Evolutionary conservation across 1,140 invertebrate species (phyloP).

Genomic region (Meloidogyne exigua): DNA sequence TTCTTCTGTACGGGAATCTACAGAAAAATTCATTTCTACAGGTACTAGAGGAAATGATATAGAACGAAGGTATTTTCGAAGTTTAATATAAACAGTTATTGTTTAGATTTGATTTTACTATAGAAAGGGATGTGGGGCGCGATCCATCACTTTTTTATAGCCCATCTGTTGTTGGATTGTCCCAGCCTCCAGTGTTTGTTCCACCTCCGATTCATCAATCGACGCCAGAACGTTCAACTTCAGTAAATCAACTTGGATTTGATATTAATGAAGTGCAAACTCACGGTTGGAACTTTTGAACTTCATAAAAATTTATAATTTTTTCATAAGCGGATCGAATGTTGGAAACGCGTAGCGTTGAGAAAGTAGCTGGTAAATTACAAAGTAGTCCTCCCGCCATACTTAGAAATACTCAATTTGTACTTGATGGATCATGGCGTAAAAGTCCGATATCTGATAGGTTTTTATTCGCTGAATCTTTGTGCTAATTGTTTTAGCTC

Average conservation of each 20-base stretch:
- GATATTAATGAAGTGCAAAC: slow-evolving; percentile 61
- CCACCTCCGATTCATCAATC: slow-evolving; percentile 24
- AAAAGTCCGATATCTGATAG: slow-evolving; percentile 20
- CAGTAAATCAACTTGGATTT: slow-evolving; percentile 59
- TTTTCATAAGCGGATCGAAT: slow-evolving; percentile 40
- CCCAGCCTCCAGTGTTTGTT: neutral
- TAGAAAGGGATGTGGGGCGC: slow-evolving; percentile 52
- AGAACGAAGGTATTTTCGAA: slow-evolving; percentile 32
- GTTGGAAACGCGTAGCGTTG: slow-evolving; percentile 56
- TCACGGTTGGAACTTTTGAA: neutral
- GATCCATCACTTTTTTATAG: slow-evolving; percentile 55
- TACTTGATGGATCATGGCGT: neutral
- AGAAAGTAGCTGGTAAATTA: slow-evolving; percentile 20
- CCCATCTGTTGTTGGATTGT: slow-evolving; percentile 11
- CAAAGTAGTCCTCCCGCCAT: neutral
- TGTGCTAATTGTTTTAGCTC: slow-evolving; percentile 47
- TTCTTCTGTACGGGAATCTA: slow-evolving; percentile 24
- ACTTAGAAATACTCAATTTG: slow-evolving; percentile 5
- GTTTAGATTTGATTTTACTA: slow-evolving; percentile 52
- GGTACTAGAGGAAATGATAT: slow-evolving; percentile 9
- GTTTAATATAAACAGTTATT: neutral
- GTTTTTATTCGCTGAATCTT: neutral
- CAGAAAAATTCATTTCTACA: slow-evolving; percentile 34
- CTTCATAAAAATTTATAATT: neutral
- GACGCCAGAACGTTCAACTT: slow-evolving; percentile 15